Evolutionary conservation across 2,797 vertebrate species (phyloP).

Genomic region (Catharus ustulatus): DNA sequence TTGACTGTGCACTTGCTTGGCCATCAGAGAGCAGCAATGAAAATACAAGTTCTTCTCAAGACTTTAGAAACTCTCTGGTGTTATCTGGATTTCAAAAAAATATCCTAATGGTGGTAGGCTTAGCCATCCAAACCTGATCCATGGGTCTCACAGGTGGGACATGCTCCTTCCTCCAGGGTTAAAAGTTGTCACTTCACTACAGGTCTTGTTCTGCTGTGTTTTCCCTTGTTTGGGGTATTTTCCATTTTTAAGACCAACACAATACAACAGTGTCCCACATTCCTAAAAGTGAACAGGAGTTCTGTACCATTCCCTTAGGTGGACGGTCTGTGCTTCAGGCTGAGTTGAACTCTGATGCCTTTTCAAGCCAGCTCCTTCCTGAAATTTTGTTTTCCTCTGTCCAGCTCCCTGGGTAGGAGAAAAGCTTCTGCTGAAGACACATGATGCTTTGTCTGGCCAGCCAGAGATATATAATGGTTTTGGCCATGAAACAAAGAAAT

Average conservation of each 20-base stretch:
- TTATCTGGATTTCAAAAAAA: not conserved
- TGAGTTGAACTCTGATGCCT: not conserved
- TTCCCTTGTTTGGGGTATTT: not conserved
- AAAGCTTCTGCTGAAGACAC: constrained; percentile 8
- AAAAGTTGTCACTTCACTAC: not conserved
- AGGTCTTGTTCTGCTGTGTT: not conserved
- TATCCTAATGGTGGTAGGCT: not conserved
- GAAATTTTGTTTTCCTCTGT: not conserved
- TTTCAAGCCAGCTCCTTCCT: not conserved
- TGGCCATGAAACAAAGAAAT: constrained; percentile 40
- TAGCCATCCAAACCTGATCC: not conserved
- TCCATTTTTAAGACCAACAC: not conserved
- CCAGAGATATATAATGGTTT: not conserved
- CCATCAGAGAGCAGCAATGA: not conserved
- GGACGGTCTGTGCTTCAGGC: not conserved
- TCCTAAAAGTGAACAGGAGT: not conserved
- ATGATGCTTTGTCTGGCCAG: not conserved
- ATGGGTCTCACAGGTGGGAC: not conserved
- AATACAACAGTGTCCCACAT: not conserved
- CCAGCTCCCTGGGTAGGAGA: not conserved
- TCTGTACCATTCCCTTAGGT: not conserved
- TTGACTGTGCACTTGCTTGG: not conserved
- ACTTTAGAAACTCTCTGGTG: not conserved
- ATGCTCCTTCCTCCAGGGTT: not conserved
- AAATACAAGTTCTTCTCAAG: not conserved